phyloP scores from a whole-genome alignment of 2,888 invertebrate genomes.

The Brachyopa scutellaris region DNA sequence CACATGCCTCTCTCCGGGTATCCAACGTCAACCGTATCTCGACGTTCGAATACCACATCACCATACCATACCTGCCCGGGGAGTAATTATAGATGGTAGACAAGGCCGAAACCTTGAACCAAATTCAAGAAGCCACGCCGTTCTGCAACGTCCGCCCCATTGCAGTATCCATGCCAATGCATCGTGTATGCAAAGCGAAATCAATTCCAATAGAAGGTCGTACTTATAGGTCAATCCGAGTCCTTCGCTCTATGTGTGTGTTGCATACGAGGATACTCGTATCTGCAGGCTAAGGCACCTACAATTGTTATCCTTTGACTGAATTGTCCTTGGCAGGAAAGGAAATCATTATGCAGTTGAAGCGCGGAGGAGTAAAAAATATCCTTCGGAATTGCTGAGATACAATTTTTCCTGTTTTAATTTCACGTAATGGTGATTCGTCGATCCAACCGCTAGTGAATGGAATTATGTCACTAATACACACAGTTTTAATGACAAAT shows the following conservation, averaged over 20 bases:
- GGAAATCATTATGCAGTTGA: background rate
- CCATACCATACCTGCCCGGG: conserved; percentile 27
- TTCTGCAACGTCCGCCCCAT: background rate
- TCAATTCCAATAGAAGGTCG: conserved; percentile 62
- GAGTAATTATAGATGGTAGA: conserved; percentile 60
- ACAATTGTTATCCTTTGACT: conserved; percentile 23
- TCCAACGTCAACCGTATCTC: conserved; percentile 19
- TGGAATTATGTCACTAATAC: background rate
- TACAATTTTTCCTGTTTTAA: conserved; percentile 1
- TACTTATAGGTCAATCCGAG: conserved; percentile 53
- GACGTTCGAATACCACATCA: conserved; percentile 37
- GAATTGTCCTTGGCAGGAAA: background rate
- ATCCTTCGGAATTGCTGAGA: background rate
- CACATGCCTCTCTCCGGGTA: background rate
- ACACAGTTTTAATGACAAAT: conserved; percentile 38
- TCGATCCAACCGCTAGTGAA: background rate
- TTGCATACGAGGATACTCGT: conserved; percentile 8
- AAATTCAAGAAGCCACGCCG: conserved; percentile 51
- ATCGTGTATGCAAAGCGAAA: conserved; percentile 61
- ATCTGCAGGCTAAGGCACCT: background rate
- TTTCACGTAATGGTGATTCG: background rate
- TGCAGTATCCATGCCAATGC: conserved; percentile 33
- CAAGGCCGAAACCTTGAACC: conserved; percentile 69
- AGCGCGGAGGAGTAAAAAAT: background rate
- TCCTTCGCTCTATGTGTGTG: conserved; percentile 29